Percentiles rank a stretch among this genome's conserved stretches.
phyloP scores from a whole-genome alignment of 2,888 invertebrate genomes.

The Bombylius major region DNA sequence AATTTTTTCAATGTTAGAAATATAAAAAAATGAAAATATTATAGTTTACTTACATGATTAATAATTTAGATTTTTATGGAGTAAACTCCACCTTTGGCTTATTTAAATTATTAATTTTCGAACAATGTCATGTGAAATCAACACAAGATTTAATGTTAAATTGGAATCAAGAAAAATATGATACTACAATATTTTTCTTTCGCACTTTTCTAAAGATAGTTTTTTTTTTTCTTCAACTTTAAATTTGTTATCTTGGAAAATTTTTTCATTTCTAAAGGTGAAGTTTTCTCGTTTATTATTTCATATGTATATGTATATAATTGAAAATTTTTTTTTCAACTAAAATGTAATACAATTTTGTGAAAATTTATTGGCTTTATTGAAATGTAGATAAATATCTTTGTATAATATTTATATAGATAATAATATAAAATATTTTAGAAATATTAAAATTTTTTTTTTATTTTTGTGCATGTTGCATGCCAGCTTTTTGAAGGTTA shows the following conservation, averaged over 20 bases:
- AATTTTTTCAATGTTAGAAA: no score
- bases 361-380: no score
- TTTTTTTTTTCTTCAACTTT: neutral
- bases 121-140: conserved; percentile 5
- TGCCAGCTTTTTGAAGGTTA: no score
- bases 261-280: conserved; percentile 8
- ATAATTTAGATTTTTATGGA: conserved; percentile 19
- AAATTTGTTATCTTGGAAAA: neutral
- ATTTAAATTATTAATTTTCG: neutral
- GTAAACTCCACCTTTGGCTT: conserved; percentile 37
- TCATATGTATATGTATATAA: neutral
- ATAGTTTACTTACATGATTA: conserved; percentile 13
- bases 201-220: neutral
- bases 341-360: neutral
- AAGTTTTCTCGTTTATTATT: conserved; percentile 13
- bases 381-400: no score
- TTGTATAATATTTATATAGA: no score
- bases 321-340: neutral
- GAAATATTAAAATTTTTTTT: no score
- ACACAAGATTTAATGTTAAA: conserved; percentile 18
- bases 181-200: neutral
- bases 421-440: no score
- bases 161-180: conserved; percentile 11
- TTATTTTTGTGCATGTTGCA: no score
- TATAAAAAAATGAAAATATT: neutral